Evolutionary conservation across 92 coral and sea anemone species (phyloP).

Genomic region (Montipora capitata): DNA sequence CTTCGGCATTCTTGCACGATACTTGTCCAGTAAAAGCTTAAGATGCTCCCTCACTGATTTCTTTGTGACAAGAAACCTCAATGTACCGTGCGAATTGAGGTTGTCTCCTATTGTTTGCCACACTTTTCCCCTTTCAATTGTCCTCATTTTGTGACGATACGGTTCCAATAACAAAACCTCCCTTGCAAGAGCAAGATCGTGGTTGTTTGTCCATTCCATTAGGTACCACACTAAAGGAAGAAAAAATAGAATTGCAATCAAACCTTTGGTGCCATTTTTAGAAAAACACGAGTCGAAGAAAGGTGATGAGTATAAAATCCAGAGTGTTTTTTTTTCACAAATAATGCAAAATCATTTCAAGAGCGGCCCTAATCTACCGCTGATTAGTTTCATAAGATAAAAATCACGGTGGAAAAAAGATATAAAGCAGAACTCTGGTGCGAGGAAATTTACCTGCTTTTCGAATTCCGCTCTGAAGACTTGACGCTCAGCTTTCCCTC

Average conservation of each 20-base stretch:
- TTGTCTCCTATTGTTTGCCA: slow-evolving; percentile 34
- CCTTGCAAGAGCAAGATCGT: slow-evolving; percentile 36
- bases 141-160: slow-evolving; percentile 5
- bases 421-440: slow-evolving; percentile 29
- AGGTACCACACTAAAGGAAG: slow-evolving; percentile 8
- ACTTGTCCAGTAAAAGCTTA: slow-evolving; percentile 45
- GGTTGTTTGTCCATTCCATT: slow-evolving; percentile 34
- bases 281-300: slow-evolving; percentile 16
- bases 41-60: slow-evolving; percentile 62
- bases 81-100: slow-evolving; percentile 18
- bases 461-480: slow-evolving; percentile 41
- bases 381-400: slow-evolving; percentile 34
- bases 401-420: slow-evolving; percentile 27
- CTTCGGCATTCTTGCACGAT: slow-evolving; percentile 31
- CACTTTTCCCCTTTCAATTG: slow-evolving; percentile 26
- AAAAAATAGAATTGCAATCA: background rate
- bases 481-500: slow-evolving; percentile 33
- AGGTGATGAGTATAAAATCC: slow-evolving; percentile 22
- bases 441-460: slow-evolving; percentile 35
- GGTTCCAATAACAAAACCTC: slow-evolving; percentile 33
- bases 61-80: slow-evolving; percentile 43
- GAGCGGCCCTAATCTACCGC: slow-evolving; percentile 27
- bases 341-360: slow-evolving; percentile 39
- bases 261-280: slow-evolving; percentile 25
- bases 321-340: slow-evolving; percentile 9